Conservation (phyloP, 2,797 vertebrate genomes). For the Melanogrammus aeglefinus region DNA sequence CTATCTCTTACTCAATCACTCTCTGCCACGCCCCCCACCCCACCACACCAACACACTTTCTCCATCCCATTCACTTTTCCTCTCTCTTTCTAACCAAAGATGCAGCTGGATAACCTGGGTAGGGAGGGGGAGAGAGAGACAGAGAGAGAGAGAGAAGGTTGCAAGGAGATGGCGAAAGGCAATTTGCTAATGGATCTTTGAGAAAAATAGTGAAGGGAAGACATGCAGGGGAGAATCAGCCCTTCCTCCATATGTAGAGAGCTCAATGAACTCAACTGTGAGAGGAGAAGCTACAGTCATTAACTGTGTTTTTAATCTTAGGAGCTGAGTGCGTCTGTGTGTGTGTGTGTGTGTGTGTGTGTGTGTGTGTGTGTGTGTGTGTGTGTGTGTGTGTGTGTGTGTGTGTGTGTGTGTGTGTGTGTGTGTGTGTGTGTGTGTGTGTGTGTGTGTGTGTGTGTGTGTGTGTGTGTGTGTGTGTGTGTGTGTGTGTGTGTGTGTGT, state of each 20-base stretch:
- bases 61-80: neutral
- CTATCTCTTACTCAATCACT: neutral
- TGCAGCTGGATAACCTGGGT: neutral
- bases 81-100: neutral
- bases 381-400: constrained; percentile 1
- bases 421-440: constrained; percentile 2
- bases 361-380: constrained; percentile 6
- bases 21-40: neutral
- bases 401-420: constrained; percentile 2
- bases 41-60: neutral
- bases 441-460: constrained; percentile 1
- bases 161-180: neutral
- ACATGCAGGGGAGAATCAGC: neutral
- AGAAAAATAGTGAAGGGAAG: neutral
- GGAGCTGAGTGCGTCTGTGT: neutral
- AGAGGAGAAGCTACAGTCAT: neutral
- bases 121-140: neutral
- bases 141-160: neutral
- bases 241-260: neutral
- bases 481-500: neutral
- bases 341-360: constrained; percentile 1
- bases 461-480: constrained; percentile 2
- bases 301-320: neutral
- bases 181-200: constrained; percentile 3
- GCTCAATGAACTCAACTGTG: neutral